These are phyloP conservation scores for Luscinia megarhynchos DNA, from an alignment of 2,797 vertebrate genomes.

Conservation along the genomic window DNA sequence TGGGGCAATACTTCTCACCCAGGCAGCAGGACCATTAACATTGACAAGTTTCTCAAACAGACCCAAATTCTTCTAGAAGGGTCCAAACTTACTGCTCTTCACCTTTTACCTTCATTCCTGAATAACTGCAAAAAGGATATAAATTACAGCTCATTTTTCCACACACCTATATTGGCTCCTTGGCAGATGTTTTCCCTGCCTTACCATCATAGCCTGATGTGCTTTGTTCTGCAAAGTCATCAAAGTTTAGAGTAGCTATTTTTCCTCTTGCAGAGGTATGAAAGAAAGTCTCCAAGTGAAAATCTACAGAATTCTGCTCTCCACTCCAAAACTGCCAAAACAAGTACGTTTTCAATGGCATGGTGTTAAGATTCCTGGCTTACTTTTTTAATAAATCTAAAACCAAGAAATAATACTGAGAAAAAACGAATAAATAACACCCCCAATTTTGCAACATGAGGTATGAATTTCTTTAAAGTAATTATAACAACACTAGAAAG, in stretches of 20 bases:
- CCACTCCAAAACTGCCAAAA: neutral
- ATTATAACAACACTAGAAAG: neutral
- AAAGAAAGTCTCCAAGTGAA: neutral
- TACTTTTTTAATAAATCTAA: neutral
- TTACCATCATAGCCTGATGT: neutral
- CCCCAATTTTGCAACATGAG: neutral
- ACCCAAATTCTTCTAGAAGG: neutral
- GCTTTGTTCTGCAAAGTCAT: neutral
- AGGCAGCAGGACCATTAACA: neutral
- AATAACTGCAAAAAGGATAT: neutral
- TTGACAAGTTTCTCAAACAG: neutral
- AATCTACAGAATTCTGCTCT: neutral
- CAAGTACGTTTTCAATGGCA: rapidly evolving
- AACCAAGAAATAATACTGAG: neutral
- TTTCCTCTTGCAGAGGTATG: neutral
- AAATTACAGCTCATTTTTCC: neutral
- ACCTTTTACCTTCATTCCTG: neutral
- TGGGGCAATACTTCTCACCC: neutral
- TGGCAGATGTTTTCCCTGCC: neutral
- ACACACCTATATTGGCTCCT: neutral
- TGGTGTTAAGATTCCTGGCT: neutral
- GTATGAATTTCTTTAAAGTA: neutral
- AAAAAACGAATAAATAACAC: neutral
- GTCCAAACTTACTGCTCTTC: neutral
- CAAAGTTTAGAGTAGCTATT: neutral